Evolutionary conservation across 2,888 invertebrate genomes (phyloP), one percentile per base, ranked within the genome.

Genomic region (Tromatobia lineatoria): DNA sequence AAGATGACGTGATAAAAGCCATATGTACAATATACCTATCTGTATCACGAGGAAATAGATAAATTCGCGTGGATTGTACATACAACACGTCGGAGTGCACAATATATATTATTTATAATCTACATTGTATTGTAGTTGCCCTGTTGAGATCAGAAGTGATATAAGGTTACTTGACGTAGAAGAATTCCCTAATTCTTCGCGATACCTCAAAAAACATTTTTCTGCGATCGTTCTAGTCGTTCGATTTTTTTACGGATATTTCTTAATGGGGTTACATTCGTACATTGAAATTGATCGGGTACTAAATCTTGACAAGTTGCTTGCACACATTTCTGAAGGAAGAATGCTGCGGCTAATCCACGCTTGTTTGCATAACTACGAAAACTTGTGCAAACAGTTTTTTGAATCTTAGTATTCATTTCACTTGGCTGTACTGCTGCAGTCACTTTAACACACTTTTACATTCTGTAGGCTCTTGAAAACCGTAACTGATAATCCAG

Each of bases 21-120:
- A 82, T 82, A 73, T 73, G 69, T 76, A 45, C 54, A 76, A 70
- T 70, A 64, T 64, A 64, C 61, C 66, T 54, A 64, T 71, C 57
- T 71, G 47, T 76, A 70, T 45, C 66, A 67, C 67, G 59, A 73
- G 59, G 57, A 59, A 52, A 42, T 54, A 50, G 10, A 47, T 20
- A 29, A 34, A 61, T 59, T 57, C 74, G 52, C 69, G 45, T 25
- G 54, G 69, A 79, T 76, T 85, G 85, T 85, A 86, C 54, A 85
- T 86, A 83, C 42, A 69, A 83, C 57, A 54, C 74, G 81, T 83
- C 81, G n/a, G 47, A 85, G 66, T 83, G 85, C 81, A 81, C 83
- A 85, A 80, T 45, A 71, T 59, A 66, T 54, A 80, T 84, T 42
- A 78, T 67, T 18, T 67, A 59, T 61, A 78, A 73, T 82, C 67